phyloP scores from a whole-genome alignment of 2,888 invertebrate genomes.

The Drosophila glabriapex region DNA sequence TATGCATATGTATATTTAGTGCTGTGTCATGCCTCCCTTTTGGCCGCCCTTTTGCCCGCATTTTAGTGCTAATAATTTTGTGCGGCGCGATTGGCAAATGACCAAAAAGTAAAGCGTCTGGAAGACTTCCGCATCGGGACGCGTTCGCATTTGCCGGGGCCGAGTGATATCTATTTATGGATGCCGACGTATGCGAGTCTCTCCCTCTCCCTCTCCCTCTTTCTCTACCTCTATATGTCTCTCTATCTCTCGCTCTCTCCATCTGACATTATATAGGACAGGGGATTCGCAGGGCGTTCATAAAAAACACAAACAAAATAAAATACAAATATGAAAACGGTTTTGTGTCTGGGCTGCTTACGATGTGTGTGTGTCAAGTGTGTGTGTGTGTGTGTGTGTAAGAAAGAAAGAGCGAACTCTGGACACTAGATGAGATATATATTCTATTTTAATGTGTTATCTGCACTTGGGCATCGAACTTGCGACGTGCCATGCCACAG shows the following conservation, averaged over 20 bases:
- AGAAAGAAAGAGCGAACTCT: constrained; percentile 59
- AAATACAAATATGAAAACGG: constrained; percentile 36
- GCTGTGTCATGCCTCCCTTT: constrained; percentile 1
- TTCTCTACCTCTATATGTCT: not conserved
- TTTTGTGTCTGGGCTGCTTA: constrained; percentile 58
- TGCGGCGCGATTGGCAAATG: constrained; percentile 70
- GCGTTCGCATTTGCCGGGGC: constrained; percentile 28
- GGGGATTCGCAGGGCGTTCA: constrained; percentile 56
- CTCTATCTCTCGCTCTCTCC: not conserved
- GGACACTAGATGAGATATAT: constrained; percentile 59
- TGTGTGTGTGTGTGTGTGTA: constrained; percentile 29
- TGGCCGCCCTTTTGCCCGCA: constrained; percentile 14
- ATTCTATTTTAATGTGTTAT: constrained; percentile 74
- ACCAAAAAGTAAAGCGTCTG: constrained; percentile 75
- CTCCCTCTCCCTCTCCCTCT: not conserved
- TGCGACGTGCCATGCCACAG: constrained; percentile 55
- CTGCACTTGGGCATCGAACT: constrained; percentile 79
- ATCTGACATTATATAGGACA: constrained; percentile 25
- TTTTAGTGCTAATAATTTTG: constrained; percentile 55
- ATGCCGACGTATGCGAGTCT: constrained; percentile 28
- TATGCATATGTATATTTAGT: not conserved
- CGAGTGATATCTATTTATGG: constrained; percentile 62
- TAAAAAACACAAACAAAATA: not conserved
- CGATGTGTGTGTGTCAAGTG: constrained; percentile 2
- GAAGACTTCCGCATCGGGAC: constrained; percentile 80